Evolutionary conservation across 2,113 vertebrate species (phyloP).

Genomic region (Notothenia coriiceps): DNA sequence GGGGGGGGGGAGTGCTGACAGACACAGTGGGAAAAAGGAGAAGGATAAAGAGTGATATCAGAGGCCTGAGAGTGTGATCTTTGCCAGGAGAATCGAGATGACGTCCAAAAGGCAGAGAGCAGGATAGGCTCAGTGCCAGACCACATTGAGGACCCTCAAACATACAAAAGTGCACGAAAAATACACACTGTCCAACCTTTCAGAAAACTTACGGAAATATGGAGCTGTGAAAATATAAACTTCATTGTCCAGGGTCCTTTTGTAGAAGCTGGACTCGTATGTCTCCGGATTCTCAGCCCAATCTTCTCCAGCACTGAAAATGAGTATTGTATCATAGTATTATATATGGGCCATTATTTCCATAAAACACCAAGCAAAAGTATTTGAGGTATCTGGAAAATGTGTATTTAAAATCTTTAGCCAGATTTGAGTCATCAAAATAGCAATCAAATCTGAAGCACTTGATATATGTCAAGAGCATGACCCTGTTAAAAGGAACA

Average conservation of each 20-base stretch:
- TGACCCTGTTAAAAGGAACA: conserved; percentile 49
- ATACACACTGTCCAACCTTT: conserved; percentile 9
- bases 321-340: conserved; percentile 31
- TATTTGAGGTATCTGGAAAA: conserved; percentile 51
- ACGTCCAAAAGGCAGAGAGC: conserved; percentile 54
- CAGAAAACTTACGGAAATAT: conserved; percentile 89
- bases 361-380: conserved; percentile 35
- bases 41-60: conserved; percentile 74
- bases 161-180: conserved; percentile 11
- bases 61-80: conserved; percentile 56
- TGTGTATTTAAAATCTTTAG: conserved; percentile 30
- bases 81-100: conserved; percentile 59
- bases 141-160: conserved; percentile 44
- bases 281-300: conserved; percentile 96
- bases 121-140: conserved; percentile 58
- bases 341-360: conserved; percentile 22
- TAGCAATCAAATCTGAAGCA: conserved; percentile 30
- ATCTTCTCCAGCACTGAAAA: conserved; percentile 89
- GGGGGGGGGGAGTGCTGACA: conserved; percentile 49
- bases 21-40: conserved; percentile 56
- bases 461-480: conserved; percentile 30
- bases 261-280: conserved; percentile 98
- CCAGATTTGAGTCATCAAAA: conserved; percentile 50
- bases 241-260: conserved; percentile 96
- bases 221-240: conserved; percentile 98